Base-by-base conservation (phyloP, 2,113 vertebrate genomes). In the Cardinalis cardinalis region DNA sequence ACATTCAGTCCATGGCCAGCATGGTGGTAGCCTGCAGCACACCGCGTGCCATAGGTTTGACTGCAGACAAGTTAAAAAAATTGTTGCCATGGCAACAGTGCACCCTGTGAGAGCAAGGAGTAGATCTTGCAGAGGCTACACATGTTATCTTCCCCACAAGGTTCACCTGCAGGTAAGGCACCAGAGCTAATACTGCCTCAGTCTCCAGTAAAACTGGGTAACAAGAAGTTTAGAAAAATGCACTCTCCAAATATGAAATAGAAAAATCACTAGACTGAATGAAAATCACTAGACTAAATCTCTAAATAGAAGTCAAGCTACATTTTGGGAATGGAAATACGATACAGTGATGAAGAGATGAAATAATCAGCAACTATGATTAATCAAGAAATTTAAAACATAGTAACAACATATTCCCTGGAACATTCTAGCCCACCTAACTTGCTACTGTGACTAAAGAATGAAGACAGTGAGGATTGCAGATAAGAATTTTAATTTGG, bases 21-120 rank as follows among this genome's bases (percentile, higher is more conserved):
- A 4, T 1, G 71, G 7, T 55, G 90, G 68, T 34, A 82, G 88
- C 93, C 88, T 66, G 84, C 89, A 97, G 96, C 89, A 89, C 95
- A 87, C 90, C 88, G 79, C 74, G 94, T 97, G 96, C 96, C 96
- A 96, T 90, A 91, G 97, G 97, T 80, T 96, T 40, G 15, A 96
- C 95, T 94, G 96, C 96, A 96, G 96, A 94, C 95, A 72, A 92
- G 55, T 84, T 84, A 29, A 69, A 69, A 48, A 69, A 60, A 96
- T 70, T 70, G 93, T 97, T 96, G 84, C 96, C 87, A 96, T 96
- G 91, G 96, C 93, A 98, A 97, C 97, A 77, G 59, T 68, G 95
- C 94, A 95, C 92, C 95, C 96, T 97, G 87, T 73, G 96, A 80
- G 94, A 95, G 93, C 60, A 56, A 96, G 89, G 88, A 96, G 93